These are phyloP conservation scores for Tyria jacobaeae DNA, from an alignment of 2,888 invertebrate species.

Conservation along the genomic window DNA sequence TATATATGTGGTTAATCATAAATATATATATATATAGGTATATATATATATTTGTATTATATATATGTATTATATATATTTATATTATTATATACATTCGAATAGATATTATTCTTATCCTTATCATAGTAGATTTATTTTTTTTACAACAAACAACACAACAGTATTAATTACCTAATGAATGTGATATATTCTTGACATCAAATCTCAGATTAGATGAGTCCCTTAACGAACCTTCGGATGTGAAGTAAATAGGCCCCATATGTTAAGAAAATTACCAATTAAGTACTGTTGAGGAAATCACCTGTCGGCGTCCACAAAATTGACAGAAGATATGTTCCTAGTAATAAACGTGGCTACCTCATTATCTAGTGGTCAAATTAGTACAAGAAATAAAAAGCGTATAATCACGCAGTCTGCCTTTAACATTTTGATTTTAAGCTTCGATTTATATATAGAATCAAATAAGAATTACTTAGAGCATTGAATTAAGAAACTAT, in stretches of 20 bases:
- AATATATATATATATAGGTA: no score
- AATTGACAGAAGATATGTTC: conserved; percentile 14
- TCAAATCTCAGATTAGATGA: conserved; percentile 24
- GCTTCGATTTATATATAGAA: conserved; percentile 9
- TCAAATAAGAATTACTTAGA: conserved; percentile 28
- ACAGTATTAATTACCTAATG: conserved; percentile 5
- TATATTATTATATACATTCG: no score
- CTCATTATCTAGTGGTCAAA: conserved; percentile 28
- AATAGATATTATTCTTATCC: no score
- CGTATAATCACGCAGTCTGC: not conserved
- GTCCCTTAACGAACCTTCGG: conserved; percentile 33
- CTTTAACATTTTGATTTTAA: conserved; percentile 16
- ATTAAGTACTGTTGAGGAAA: conserved; percentile 34
- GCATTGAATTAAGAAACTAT: conserved; percentile 47
- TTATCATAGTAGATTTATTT: no score
- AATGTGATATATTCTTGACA: conserved; percentile 17
- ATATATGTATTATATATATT: no score
- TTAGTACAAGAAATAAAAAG: conserved; percentile 1
- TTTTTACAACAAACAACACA: not conserved
- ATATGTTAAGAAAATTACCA: conserved; percentile 35
- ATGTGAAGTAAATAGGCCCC: conserved; percentile 34
- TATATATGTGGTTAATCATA: no score
- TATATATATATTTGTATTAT: no score
- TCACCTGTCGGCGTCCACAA: conserved; percentile 28
- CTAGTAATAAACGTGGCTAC: conserved; percentile 21